phyloP scores from a whole-genome alignment of 2,113 vertebrate species.

The Alces alces region DNA sequence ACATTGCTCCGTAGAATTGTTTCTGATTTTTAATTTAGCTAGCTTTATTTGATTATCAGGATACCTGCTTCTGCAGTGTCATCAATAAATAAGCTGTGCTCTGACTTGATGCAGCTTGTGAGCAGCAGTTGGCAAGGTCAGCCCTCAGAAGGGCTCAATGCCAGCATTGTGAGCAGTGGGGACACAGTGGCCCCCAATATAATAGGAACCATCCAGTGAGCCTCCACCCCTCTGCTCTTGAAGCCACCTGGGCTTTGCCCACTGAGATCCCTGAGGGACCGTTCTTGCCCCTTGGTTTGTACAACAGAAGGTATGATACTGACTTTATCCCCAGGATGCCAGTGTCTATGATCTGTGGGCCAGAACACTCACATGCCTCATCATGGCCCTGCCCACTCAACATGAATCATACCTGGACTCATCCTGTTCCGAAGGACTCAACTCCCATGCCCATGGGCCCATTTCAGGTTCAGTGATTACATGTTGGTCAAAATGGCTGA shows the following conservation, averaged over 20 bases:
- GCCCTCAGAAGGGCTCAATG: not conserved
- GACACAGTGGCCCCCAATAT: not conserved
- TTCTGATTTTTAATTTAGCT: not conserved
- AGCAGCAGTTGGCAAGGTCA: not conserved
- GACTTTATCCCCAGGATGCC: not conserved
- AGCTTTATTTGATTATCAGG: not conserved
- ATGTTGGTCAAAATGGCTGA: not conserved
- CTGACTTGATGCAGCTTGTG: not conserved
- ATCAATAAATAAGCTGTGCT: not conserved
- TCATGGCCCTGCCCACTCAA: not conserved
- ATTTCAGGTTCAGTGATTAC: not conserved
- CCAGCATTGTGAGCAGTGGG: not conserved
- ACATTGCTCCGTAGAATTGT: accelerated
- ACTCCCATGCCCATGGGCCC: not conserved
- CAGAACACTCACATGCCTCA: not conserved
- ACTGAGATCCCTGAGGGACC: accelerated
- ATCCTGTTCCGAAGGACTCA: not conserved
- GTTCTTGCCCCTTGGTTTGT: not conserved
- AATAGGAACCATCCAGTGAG: not conserved
- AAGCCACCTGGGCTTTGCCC: not conserved
- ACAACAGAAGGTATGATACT: not conserved
- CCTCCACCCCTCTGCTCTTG: not conserved
- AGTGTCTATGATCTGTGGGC: not conserved
- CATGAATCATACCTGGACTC: not conserved
- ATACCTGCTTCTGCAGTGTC: not conserved